A percentile compares a stretch with the other conserved stretches of the same genome.
These are phyloP conservation scores for Caradrina kadenii DNA, from an alignment of 2,888 invertebrate genomes.

Conservation along the genomic window DNA sequence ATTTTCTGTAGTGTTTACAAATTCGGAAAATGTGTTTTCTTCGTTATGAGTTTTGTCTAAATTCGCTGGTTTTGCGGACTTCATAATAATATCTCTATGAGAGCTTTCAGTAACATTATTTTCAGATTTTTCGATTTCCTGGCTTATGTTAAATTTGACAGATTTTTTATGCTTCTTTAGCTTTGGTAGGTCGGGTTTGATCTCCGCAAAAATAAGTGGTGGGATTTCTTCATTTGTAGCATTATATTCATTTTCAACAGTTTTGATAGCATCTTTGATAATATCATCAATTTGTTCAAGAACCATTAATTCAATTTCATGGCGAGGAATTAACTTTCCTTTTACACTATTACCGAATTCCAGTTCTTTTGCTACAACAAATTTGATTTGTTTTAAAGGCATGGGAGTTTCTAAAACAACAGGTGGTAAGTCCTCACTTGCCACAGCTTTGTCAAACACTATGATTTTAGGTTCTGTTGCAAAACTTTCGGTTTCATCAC, in stretches of 20 bases:
- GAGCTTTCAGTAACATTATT: neutral
- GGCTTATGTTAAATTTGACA: neutral
- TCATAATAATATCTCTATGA: neutral
- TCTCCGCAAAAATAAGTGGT: neutral
- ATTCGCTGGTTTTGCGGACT: neutral
- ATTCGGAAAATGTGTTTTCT: neutral
- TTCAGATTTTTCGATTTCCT: neutral
- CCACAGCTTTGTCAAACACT: neutral
- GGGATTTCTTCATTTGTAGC: neutral
- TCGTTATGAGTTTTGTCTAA: neutral
- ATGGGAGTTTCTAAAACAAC: conserved; percentile 6
- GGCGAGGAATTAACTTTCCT: neutral
- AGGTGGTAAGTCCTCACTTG: conserved; percentile 7
- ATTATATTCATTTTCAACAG: conserved; percentile 7
- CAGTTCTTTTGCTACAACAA: neutral
- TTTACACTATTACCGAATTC: neutral
- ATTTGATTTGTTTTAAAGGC: neutral
- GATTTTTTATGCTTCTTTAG: neutral
- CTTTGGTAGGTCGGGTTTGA: neutral
- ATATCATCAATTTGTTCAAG: conserved; percentile 36
- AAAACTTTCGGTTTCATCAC: conserved; percentile 12
- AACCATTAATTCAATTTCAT: conserved; percentile 13
- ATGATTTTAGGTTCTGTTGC: neutral
- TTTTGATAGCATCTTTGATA: conserved; percentile 21
- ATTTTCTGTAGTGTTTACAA: neutral